Conservation (phyloP, 2,888 invertebrate species). For the Platerodrilus igneus region DNA sequence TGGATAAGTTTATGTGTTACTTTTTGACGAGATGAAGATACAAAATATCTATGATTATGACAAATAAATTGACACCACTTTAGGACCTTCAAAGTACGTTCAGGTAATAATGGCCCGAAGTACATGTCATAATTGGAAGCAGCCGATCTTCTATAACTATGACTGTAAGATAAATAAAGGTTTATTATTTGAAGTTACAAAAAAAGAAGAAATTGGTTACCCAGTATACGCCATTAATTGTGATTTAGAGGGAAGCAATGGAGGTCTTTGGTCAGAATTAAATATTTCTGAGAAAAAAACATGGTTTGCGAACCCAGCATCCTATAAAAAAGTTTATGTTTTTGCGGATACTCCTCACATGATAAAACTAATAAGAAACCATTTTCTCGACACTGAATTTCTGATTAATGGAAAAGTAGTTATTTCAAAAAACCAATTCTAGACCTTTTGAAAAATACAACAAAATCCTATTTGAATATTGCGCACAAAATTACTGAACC, state of each 20-base stretch:
- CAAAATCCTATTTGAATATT: background rate
- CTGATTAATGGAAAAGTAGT: conserved; percentile 17
- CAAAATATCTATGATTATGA: conserved; percentile 25
- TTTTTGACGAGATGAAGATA: conserved; percentile 26
- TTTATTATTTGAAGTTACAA: conserved; percentile 8
- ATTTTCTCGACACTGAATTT: conserved; percentile 26
- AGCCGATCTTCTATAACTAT: conserved; percentile 26
- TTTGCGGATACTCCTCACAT: conserved; percentile 26
- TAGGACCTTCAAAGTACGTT: conserved; percentile 21
- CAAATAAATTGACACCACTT: conserved; percentile 20
- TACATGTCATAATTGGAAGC: conserved; percentile 23
- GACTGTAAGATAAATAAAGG: background rate
- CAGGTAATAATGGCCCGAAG: conserved; percentile 26
- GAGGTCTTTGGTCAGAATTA: conserved; percentile 1
- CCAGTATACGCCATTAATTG: conserved; percentile 1
- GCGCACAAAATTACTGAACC: background rate
- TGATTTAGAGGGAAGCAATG: conserved; percentile 11
- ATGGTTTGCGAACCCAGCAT: conserved; percentile 6
- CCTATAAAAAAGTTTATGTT: background rate
- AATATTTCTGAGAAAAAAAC: conserved; percentile 2
- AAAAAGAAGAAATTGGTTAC: conserved; percentile 22
- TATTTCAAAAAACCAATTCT: conserved; percentile 19
- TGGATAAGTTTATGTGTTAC: conserved; percentile 16
- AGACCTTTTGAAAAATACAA: conserved; percentile 12
- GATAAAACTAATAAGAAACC: conserved; percentile 25